Percentiles rank a stretch among this genome's conserved stretches.
Evolutionary conservation across 2,888 invertebrate genomes (phyloP).

Genomic region (Drosophila limbata): DNA sequence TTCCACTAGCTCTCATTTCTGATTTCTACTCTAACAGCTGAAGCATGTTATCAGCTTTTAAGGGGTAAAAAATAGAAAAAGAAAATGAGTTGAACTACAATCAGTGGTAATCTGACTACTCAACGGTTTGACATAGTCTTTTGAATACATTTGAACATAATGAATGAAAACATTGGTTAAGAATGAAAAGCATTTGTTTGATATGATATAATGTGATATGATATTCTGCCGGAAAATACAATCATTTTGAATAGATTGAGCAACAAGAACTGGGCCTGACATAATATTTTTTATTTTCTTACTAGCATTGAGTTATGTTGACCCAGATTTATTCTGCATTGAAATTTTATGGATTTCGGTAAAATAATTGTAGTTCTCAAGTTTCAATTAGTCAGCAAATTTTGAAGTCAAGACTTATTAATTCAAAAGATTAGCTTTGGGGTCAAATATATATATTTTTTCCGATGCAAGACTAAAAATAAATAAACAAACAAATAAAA

Average conservation of each 20-base stretch:
- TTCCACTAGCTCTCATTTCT: not conserved
- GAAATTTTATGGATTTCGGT: too few relatives aligned
- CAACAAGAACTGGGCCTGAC: not conserved
- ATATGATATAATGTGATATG: not conserved
- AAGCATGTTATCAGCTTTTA: constrained; percentile 1
- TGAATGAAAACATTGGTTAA: constrained; percentile 11
- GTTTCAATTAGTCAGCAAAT: too few relatives aligned
- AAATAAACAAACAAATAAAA: too few relatives aligned
- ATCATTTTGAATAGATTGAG: not conserved
- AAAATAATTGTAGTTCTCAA: too few relatives aligned
- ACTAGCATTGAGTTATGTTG: too few relatives aligned
- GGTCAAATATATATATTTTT: too few relatives aligned
- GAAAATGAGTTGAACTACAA: not conserved
- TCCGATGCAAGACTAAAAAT: too few relatives aligned
- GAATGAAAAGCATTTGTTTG: constrained; percentile 5
- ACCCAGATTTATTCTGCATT: too few relatives aligned
- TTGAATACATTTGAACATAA: not conserved
- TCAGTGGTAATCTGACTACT: constrained; percentile 3
- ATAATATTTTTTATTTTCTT: too few relatives aligned
- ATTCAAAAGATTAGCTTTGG: too few relatives aligned
- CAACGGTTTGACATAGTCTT: not conserved
- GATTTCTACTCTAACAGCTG: constrained; percentile 4
- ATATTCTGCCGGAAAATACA: not conserved
- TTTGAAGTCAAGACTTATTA: too few relatives aligned
- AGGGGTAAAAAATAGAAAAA: not conserved